Evolutionary conservation across 2,888 invertebrate species (phyloP).

Genomic region (Achlya flavicornis): DNA sequence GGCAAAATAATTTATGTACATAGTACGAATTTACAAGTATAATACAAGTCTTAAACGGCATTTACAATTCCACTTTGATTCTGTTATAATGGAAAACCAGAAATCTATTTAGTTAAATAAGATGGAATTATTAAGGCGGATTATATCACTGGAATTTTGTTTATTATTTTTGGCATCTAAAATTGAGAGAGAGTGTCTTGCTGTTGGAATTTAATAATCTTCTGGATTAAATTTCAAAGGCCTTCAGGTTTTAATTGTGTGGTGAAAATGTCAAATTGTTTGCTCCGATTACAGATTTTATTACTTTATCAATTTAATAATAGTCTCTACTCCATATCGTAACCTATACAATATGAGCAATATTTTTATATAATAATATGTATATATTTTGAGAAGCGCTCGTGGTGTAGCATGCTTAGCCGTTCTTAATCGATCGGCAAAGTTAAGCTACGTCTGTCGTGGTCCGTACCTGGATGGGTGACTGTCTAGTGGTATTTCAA

Average conservation of each 20-base stretch:
- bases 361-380: too few species aligned
- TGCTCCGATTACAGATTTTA: background rate
- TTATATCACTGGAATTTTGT: slow-evolving; percentile 20
- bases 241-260: slow-evolving; percentile 5
- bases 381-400: too few species aligned
- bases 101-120: slow-evolving; percentile 30
- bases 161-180: slow-evolving; percentile 14
- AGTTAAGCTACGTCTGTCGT: too few species aligned
- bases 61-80: slow-evolving; percentile 39
- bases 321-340: too few species aligned
- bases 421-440: too few species aligned
- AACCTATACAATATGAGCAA: too few species aligned
- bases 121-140: slow-evolving; percentile 19
- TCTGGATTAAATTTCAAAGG: background rate
- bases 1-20: slow-evolving; percentile 9
- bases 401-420: too few species aligned
- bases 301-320: too few species aligned
- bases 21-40: slow-evolving; percentile 38
- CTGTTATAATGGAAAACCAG: slow-evolving; percentile 29
- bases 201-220: slow-evolving; percentile 10
- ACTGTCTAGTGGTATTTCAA: too few species aligned
- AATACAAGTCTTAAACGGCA: slow-evolving; percentile 33
- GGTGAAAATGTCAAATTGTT: background rate
- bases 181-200: slow-evolving; percentile 10
- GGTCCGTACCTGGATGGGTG: too few species aligned